Evolutionary conservation across 37 sponge, comb jelly and placozoan genomes (phyloP), one percentile per base, ranked within the genome.

Genomic region (Ephydatia muelleri): DNA sequence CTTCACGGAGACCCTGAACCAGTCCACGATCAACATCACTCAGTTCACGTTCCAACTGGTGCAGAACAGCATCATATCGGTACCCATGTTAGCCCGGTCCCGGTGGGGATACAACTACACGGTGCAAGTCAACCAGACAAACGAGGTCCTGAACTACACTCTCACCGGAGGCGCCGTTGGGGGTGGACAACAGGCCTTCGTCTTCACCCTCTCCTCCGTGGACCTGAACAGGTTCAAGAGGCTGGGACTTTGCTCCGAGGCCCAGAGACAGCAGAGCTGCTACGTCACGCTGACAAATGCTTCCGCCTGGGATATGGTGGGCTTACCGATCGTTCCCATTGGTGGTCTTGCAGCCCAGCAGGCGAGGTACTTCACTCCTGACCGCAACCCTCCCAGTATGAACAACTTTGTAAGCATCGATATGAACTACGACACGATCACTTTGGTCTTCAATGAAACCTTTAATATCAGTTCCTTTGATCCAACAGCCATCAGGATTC

Each of bases 391-490:
- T 29, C 94, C 94, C 21, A 67, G 28, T 13, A 69, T 97, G 16
- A 82, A 36, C 27, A 82, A 90, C 38, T 97, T 97, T 83, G 72
- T 87, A 3, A 67, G 36, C 11, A 88, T 97, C 73, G 91, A 94
- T 78, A 68, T 91, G 14, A 78, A 38, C 14, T 49, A 69, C 23
- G 90, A 97, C 25, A 78, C 49, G 4, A 73, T 94, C 19, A 74
- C 68, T 16, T 49, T 97, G 5, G 26, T 43, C 5, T 97, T 97
- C 47, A 83, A 75, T 85, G 97, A 97, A 35, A 94, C 95, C 0
- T 65, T 91, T n/a, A 97, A 97, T 48, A 79, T 97, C 23, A 87
- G 85, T 26, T 82, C 94, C 26, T 94, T 97, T 79, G 95, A 97
- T 72, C 97, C 97, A n/a, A 80, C 88, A 5, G 88, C 90, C 40